Conservation (phyloP, 2,888 invertebrate species). For the Cephus spinipes region DNA sequence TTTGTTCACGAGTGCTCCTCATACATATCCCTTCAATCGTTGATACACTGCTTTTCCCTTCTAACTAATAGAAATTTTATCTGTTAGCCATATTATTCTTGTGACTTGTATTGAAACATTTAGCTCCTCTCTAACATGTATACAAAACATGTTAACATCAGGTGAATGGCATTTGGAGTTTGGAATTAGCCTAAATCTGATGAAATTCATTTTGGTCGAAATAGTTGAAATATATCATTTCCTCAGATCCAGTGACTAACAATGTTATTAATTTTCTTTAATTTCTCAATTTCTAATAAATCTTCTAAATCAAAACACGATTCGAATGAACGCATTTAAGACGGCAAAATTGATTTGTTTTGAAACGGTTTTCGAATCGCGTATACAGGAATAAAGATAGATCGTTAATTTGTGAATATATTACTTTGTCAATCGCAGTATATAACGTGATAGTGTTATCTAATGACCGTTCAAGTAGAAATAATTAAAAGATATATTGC, state of each 20-base stretch:
- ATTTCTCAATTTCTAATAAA: not conserved
- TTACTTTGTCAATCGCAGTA: too few relatives aligned
- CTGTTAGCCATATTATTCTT: not conserved
- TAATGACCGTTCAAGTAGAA: too few relatives aligned
- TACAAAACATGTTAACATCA: not conserved
- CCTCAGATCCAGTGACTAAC: not conserved
- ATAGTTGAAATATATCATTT: not conserved
- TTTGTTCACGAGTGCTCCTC: not conserved
- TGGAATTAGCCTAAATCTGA: not conserved
- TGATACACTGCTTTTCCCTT: not conserved
- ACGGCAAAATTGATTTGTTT: not conserved
- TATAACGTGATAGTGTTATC: too few relatives aligned
- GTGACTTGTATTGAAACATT: not conserved
- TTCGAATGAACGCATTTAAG: not conserved
- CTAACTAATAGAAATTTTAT: not conserved
- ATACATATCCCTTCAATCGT: not conserved
- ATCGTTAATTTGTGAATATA: too few relatives aligned
- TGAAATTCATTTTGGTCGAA: not conserved
- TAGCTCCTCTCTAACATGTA: not conserved
- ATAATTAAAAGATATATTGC: too few relatives aligned
- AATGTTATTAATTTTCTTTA: not conserved
- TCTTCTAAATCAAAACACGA: not conserved
- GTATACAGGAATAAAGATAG: not conserved
- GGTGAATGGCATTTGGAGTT: not conserved
- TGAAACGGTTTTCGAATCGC: not conserved